These are phyloP conservation scores for Bombyx huttoni DNA, from an alignment of 2,888 invertebrate genomes.

Conservation along the genomic window DNA sequence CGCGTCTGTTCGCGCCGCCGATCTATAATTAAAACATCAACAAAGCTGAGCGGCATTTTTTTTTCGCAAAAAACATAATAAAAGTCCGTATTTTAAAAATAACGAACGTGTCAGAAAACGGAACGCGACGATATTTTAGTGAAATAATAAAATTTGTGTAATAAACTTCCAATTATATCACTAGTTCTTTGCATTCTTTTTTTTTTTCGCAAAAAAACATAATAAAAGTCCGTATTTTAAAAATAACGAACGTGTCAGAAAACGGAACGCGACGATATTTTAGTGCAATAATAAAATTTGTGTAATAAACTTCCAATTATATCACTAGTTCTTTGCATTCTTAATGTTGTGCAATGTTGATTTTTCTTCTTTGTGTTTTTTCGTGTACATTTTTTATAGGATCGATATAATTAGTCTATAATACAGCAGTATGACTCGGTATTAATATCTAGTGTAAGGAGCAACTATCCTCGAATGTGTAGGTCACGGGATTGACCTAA, in stretches of 20 bases:
- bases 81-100: slow-evolving; percentile 13
- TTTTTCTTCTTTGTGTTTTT: too few species aligned
- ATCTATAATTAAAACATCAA: slow-evolving; percentile 40
- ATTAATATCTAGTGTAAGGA: too few species aligned
- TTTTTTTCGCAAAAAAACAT: too few species aligned
- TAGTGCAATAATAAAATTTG: neutral
- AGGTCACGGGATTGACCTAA: too few species aligned
- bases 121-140: neutral
- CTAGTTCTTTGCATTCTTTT: too few species aligned
- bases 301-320: neutral
- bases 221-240: slow-evolving; percentile 5
- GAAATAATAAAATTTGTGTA: neutral
- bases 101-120: slow-evolving; percentile 4
- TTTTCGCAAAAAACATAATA: neutral
- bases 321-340: too few species aligned
- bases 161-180: neutral
- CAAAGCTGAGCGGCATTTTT: slow-evolving; percentile 19
- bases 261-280: neutral
- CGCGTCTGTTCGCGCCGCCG: slow-evolving; percentile 23
- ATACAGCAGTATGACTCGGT: too few species aligned
- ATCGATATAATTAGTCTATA: too few species aligned
- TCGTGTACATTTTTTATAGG: too few species aligned
- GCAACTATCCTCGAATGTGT: too few species aligned
- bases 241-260: slow-evolving; percentile 12
- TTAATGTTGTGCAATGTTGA: too few species aligned